These are phyloP conservation scores for Lasioglossum baleicum DNA, from an alignment of 1,140 invertebrate genomes.

Conservation along the genomic window DNA sequence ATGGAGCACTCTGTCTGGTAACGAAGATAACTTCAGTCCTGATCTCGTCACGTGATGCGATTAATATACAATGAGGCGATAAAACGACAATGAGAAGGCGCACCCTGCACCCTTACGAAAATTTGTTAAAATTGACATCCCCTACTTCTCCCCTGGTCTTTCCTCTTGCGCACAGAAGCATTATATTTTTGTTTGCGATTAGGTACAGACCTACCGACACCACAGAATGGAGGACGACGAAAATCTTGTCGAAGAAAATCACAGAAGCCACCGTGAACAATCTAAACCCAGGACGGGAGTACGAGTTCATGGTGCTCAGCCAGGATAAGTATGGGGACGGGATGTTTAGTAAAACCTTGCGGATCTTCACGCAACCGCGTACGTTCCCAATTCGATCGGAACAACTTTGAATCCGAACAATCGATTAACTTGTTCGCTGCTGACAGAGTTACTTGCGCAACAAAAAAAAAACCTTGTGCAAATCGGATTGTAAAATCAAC, in stretches of 20 bases:
- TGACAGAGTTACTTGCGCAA: no score
- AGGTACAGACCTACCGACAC: constrained; percentile 85
- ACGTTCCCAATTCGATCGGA: constrained; percentile 3
- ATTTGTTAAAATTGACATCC: no score
- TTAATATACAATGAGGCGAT: no score
- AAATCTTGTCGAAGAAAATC: constrained; percentile 84
- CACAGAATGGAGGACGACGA: constrained; percentile 89
- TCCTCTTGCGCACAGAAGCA: no score
- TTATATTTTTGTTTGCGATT: background rate
- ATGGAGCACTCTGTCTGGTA: constrained; percentile 94
- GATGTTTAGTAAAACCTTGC: constrained; percentile 92
- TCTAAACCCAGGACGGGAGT: constrained; percentile 87
- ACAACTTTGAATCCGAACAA: no score
- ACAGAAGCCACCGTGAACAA: constrained; percentile 90
- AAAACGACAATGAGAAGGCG: no score
- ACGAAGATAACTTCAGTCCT: background rate
- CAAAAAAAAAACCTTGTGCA: no score
- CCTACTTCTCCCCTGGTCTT: no score
- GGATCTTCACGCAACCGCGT: constrained; percentile 85
- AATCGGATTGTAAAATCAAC: no score
- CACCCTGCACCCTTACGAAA: no score
- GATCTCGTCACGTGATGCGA: no score
- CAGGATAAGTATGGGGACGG: constrained; percentile 93
- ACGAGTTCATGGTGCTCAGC: constrained; percentile 95
- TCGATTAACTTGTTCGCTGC: no score